Evolutionary conservation across 2,888 invertebrate genomes (phyloP).

Genomic region (Ariolimax columbianus): DNA sequence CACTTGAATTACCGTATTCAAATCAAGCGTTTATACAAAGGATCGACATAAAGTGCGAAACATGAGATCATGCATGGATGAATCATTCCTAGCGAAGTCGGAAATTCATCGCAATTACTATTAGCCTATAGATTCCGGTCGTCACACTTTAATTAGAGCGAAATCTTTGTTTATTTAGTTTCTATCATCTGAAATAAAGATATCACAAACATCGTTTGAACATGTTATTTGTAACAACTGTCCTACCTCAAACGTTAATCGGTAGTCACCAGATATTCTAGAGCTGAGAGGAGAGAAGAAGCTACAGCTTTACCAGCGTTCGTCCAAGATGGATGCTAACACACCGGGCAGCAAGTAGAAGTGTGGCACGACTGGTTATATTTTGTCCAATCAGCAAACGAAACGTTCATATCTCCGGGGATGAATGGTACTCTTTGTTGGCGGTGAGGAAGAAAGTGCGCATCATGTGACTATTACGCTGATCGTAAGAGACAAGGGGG

Average conservation of each 20-base stretch:
- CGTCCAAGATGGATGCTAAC: constrained; percentile 42
- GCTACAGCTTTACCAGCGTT: neutral
- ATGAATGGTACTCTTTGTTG: constrained; percentile 1
- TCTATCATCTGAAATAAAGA: neutral
- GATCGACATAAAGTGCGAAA: neutral
- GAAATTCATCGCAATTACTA: neutral
- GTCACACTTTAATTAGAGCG: neutral
- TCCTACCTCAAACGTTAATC: constrained; percentile 1
- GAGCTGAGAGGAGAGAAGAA: neutral
- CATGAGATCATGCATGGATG: neutral
- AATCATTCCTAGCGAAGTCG: constrained; percentile 14
- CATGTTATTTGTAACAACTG: neutral
- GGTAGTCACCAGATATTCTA: neutral
- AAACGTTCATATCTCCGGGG: neutral
- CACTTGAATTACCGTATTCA: neutral
- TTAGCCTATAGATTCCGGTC: no score
- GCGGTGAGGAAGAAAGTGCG: neutral
- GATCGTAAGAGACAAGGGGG: neutral
- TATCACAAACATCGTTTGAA: neutral
- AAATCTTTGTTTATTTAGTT: neutral
- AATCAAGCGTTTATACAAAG: neutral
- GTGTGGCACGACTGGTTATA: constrained; percentile 22
- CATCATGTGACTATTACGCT: neutral
- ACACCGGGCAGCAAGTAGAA: constrained; percentile 11
- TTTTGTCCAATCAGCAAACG: constrained; percentile 13